phyloP scores from a whole-genome alignment of 2,113 vertebrate species.

The Aleadryas rufinucha region DNA sequence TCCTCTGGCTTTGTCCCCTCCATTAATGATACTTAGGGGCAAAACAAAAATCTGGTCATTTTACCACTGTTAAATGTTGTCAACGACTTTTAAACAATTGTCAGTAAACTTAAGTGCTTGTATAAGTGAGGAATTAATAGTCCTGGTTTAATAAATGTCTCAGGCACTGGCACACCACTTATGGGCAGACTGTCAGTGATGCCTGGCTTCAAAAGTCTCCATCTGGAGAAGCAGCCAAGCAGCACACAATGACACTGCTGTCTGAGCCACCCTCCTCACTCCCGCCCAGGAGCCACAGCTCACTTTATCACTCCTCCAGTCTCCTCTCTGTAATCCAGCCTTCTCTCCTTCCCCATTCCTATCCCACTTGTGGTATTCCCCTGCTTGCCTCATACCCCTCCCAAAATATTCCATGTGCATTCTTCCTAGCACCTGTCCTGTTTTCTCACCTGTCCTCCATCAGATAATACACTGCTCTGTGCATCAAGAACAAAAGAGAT shows the following conservation, averaged over 20 bases:
- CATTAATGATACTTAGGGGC: conserved; percentile 15
- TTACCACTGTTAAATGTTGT: conserved; percentile 14
- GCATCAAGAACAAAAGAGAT: not conserved
- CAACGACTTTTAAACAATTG: conserved; percentile 7
- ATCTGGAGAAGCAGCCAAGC: conserved; percentile 19
- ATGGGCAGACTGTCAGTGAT: not conserved
- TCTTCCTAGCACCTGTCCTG: not conserved
- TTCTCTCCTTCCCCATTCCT: not conserved
- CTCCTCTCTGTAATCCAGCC: not conserved
- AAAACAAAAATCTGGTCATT: conserved; percentile 55
- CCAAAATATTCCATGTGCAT: not conserved
- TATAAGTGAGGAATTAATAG: not conserved
- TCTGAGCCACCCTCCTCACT: not conserved
- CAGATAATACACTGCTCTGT: not conserved
- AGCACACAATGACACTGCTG: not conserved
- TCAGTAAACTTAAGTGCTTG: not conserved
- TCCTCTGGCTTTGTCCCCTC: conserved; percentile 21
- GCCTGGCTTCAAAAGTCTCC: not conserved
- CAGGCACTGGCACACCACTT: not conserved
- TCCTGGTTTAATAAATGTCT: not conserved
- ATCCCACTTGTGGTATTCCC: not conserved
- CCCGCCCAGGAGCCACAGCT: not conserved
- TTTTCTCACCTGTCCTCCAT: not conserved
- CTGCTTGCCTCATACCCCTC: not conserved
- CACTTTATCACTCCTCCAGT: not conserved